Evolutionary conservation across 2,797 vertebrate genomes (phyloP), one percentile per base, ranked within the genome.

Genomic region (Macropus fuliginosus): DNA sequence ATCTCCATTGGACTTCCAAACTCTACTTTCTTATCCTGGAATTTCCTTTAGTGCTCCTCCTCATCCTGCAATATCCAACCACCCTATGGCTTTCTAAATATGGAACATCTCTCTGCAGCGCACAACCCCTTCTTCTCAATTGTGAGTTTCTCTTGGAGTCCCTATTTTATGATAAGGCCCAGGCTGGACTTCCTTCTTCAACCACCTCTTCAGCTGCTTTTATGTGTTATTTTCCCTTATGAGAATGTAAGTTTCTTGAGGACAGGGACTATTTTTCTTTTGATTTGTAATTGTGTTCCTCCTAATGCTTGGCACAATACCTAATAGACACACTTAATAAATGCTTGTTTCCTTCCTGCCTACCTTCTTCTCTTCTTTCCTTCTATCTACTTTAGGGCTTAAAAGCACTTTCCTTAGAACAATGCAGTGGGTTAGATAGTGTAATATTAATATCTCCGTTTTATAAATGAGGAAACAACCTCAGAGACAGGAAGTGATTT

Each of bases 221-320:
- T 34, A 62, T 66, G 11, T 40, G n/a, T 8, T 74, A 31, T 40
- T 74, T 74, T 40, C 16, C 66, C 6, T 18, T 40, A 6, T 40
- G 66, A 81, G n/a, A 74, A 21, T 74, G 6, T 40, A 57, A 56
- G 14, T 87, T 55, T 12, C 55, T 87, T 56, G 6, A 50, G 14
- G 8, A n/a, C 34, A 94, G 40, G 16, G 9, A 34, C 55, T 56
- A 12, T n/a, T 56, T 56, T 46, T 91, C 94, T 50, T 91, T 91
- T 54, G 54, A 40, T 90, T 95, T 40, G 14, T 40, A 66, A n/a
- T 56, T 50, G 0, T 89, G 56, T 55, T 8, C 56, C 27, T 8
- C 56, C 27, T 12, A 94, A 90, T 14, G 56, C 90, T 46, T 54
- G 40, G 46, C 95, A 50, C 56, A 92, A 62, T 96, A 95, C 28